Evolutionary conservation across 2,113 vertebrate species (phyloP).

Genomic region (Rhineura floridana): DNA sequence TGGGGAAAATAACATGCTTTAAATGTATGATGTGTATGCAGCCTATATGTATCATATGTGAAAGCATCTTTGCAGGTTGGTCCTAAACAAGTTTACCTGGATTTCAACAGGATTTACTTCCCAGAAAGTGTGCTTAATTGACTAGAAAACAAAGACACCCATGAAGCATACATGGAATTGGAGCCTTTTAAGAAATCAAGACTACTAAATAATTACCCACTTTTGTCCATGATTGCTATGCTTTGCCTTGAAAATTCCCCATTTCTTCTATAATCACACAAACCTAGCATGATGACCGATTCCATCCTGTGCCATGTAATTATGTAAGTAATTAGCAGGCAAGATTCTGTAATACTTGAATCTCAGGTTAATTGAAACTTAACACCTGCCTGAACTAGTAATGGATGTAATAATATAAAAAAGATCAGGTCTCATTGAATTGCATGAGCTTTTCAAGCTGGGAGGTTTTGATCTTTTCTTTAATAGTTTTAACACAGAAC

Average conservation of each 20-base stretch:
- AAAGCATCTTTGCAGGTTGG: neutral
- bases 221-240: conserved; percentile 69
- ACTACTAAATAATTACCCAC: conserved; percentile 49
- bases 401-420: conserved; percentile 70
- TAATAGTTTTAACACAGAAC: conserved; percentile 49
- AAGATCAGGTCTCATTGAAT: conserved; percentile 77
- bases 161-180: conserved; percentile 56
- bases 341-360: conserved; percentile 79
- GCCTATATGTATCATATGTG: too few species aligned
- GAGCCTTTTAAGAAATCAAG: conserved; percentile 64
- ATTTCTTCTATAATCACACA: conserved; percentile 82
- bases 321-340: conserved; percentile 79
- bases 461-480: conserved; percentile 58
- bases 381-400: conserved; percentile 74
- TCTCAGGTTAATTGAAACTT: conserved; percentile 77
- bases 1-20: too few species aligned
- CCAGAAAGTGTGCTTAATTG: conserved; percentile 19
- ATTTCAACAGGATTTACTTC: neutral
- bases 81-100: neutral
- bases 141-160: conserved; percentile 67
- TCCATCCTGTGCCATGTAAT: conserved; percentile 77
- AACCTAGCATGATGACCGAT: conserved; percentile 75
- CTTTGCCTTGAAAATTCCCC: conserved; percentile 73
- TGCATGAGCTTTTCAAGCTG: conserved; percentile 75
- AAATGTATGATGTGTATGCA: too few species aligned